Evolutionary conservation across 2,797 vertebrate species (phyloP).

Genomic region (Cheracebus regulus): DNA sequence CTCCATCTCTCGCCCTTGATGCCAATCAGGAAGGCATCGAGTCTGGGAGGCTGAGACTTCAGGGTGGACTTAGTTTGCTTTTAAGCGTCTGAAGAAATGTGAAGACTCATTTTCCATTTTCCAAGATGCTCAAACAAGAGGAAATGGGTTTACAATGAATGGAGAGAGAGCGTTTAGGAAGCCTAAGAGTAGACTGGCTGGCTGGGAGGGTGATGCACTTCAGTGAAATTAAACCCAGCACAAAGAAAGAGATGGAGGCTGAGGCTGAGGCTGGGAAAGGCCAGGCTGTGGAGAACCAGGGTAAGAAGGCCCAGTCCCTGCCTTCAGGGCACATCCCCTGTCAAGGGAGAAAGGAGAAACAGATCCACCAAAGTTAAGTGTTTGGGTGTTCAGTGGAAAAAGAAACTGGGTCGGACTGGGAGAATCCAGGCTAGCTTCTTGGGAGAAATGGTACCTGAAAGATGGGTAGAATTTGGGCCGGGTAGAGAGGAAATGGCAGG

Average conservation of each 20-base stretch:
- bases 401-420: background rate
- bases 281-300: background rate
- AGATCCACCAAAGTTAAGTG: background rate
- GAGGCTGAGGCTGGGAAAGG: background rate
- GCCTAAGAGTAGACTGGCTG: background rate
- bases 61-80: background rate
- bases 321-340: background rate
- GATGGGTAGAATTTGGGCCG: background rate
- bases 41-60: background rate
- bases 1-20: background rate
- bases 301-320: background rate
- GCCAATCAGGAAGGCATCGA: background rate
- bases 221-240: conserved; percentile 28
- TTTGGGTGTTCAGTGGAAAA: background rate
- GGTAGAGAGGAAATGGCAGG: background rate
- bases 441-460: background rate
- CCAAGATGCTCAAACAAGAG: conserved; percentile 42
- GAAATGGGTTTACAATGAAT: conserved; percentile 28
- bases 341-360: background rate
- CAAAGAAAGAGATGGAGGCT: background rate
- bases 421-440: background rate
- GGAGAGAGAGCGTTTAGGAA: background rate
- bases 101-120: conserved; percentile 16
- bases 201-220: background rate
- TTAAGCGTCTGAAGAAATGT: conserved; percentile 18